Conservation (phyloP, 2,113 vertebrate species). For the Psettodes erumei region DNA sequence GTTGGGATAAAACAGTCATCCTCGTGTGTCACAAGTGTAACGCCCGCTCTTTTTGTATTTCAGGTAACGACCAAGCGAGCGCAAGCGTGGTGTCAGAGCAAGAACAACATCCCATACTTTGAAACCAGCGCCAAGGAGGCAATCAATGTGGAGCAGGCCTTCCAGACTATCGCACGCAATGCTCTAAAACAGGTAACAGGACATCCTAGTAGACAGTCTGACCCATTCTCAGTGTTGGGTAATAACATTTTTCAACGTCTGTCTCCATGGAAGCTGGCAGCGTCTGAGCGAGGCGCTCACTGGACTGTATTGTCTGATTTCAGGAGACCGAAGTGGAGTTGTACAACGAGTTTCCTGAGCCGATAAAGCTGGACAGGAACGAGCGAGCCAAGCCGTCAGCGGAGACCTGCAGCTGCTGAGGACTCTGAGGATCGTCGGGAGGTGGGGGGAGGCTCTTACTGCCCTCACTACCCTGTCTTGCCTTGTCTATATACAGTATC, state of each 20-base stretch:
- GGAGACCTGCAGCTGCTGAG: slow-evolving; percentile 96
- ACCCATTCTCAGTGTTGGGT: not conserved
- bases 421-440: slow-evolving; percentile 74
- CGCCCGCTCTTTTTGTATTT: slow-evolving; percentile 5
- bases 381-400: slow-evolving; percentile 90
- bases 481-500: slow-evolving; percentile 80
- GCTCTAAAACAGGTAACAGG: slow-evolving; percentile 93
- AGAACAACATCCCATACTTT: slow-evolving; percentile 98
- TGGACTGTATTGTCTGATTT: slow-evolving; percentile 13
- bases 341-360: slow-evolving; percentile 97
- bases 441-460: slow-evolving; percentile 44
- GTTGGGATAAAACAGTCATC: not conserved
- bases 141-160: slow-evolving; percentile 97
- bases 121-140: slow-evolving; percentile 98
- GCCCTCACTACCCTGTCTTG: slow-evolving; percentile 71
- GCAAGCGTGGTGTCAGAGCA: slow-evolving; percentile 98
- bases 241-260: not conserved
- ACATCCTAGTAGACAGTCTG: not conserved
- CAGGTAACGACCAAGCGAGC: slow-evolving; percentile 96
- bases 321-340: slow-evolving; percentile 97
- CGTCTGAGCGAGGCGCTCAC: not conserved
- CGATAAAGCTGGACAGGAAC: slow-evolving; percentile 96
- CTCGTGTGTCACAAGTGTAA: not conserved
- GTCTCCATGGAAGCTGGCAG: not conserved
- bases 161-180: slow-evolving; percentile 96